Evolutionary conservation across 2,113 vertebrate genomes (phyloP), one percentile per base, ranked within the genome.

Genomic region (Maccullochella peelii): DNA sequence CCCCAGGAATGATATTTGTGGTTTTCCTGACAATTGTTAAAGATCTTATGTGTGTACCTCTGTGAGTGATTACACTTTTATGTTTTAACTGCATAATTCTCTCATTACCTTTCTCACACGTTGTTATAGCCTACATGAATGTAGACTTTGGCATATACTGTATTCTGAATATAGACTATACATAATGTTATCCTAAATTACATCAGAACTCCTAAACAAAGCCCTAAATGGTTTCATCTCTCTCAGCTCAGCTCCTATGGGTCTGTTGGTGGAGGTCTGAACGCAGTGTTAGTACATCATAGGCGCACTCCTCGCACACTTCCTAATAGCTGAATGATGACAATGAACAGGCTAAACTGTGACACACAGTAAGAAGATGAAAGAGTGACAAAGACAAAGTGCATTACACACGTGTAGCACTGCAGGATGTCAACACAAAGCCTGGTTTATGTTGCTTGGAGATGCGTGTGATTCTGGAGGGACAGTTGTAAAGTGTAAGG

Each of bases 281-380:
- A 68, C 25, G 1, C 68, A 76, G 77, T 77, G 79, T 91, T 86
- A 78, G 66, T 82, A 83, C 68, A 55, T 87, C 86, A 79, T 89
- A 71, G 82, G 83, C 54, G 30, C 67, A 21, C 40, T 50, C n/a
- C n/a, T n/a, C n/a, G n/a, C n/a, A n/a, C n/a, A n/a, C 21, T 47
- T 54, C 33, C 21, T 66, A 9, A 73, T n/a, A 44, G 25, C 69
- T 38, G 55, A 73, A 74, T 68, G 20, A 65, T 74, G 68, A 89
- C 47, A 61, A 44, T 55, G 50, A 72, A 72, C 77, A 76, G 71
- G 59, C 66, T 66, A 52, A 83, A 83, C 44, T 40, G n/a, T 73
- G 75, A 74, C 71, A 79, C 38, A 65, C 65, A 9, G 27, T 75
- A 15, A 79, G 49, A 74, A 12, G 61, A 57, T 61, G 14, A 74